Evolutionary conservation across 2,888 invertebrate genomes (phyloP).

Genomic region (Morinoia aosen): DNA sequence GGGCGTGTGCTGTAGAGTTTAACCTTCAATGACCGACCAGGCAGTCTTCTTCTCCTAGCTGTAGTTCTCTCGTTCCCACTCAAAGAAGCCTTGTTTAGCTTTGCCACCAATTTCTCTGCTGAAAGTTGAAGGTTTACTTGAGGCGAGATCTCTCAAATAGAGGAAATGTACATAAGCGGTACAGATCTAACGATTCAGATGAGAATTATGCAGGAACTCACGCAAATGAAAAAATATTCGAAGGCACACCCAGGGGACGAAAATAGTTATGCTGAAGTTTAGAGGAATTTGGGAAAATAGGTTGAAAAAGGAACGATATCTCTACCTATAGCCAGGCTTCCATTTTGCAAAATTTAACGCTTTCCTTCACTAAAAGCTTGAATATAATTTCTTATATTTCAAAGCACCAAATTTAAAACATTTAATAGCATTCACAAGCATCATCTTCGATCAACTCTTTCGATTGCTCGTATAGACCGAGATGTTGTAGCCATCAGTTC

Average conservation of each 20-base stretch:
- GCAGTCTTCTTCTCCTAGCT: neutral
- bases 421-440: neutral
- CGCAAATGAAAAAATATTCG: neutral
- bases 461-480: neutral
- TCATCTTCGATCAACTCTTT: neutral
- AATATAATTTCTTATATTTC: neutral
- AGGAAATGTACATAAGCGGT: neutral
- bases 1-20: conserved; percentile 17
- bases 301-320: too few species aligned
- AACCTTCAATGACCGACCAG: neutral
- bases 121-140: neutral
- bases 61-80: neutral
- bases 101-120: neutral
- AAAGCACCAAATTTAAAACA: neutral
- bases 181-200: neutral
- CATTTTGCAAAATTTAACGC: neutral
- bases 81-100: neutral
- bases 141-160: neutral
- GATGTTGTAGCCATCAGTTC: neutral
- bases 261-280: too few species aligned
- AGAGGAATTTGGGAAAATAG: too few species aligned
- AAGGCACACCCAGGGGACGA: too few species aligned
- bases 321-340: too few species aligned
- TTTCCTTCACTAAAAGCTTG: neutral
- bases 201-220: neutral